These are phyloP conservation scores for Andricus grossulariae DNA, from an alignment of 1,140 invertebrate species.

Conservation along the genomic window DNA sequence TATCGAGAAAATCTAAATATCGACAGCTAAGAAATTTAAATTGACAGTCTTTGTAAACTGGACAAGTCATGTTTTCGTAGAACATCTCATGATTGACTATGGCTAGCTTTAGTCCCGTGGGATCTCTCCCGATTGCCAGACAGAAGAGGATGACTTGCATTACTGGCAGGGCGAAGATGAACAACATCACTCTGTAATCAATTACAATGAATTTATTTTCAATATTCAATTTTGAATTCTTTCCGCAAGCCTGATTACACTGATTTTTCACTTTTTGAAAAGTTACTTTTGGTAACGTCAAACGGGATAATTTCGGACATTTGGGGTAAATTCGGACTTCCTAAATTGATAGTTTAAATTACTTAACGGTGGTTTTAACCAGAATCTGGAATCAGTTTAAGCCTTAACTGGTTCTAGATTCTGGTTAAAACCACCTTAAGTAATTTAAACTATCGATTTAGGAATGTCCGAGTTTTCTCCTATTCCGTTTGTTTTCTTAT, in stretches of 20 bases:
- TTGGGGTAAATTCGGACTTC: too few relatives aligned
- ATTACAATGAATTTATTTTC: neutral
- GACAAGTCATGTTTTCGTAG: constrained; percentile 75
- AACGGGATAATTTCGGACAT: too few relatives aligned
- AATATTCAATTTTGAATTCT: constrained; percentile 1
- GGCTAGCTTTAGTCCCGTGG: constrained; percentile 88
- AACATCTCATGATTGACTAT: constrained; percentile 90
- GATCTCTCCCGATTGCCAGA: constrained; percentile 93
- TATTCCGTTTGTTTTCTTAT: too few relatives aligned
- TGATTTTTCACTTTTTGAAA: constrained; percentile 9
- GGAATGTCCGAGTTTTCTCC: too few relatives aligned
- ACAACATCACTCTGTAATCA: constrained; percentile 86
- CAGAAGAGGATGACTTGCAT: constrained; percentile 97
- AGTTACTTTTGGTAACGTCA: neutral
- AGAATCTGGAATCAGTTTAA: too few relatives aligned
- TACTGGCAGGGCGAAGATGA: constrained; percentile 93
- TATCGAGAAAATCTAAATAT: constrained; percentile 82
- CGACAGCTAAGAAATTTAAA: constrained; percentile 85
- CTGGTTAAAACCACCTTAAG: too few relatives aligned
- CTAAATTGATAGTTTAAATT: too few relatives aligned
- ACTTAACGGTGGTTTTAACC: too few relatives aligned
- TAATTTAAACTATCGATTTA: too few relatives aligned
- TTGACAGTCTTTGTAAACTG: constrained; percentile 79
- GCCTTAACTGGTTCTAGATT: too few relatives aligned
- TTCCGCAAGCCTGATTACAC: too few relatives aligned